Conservation (phyloP, 2,888 invertebrate genomes). For the Ligdia adustata region DNA sequence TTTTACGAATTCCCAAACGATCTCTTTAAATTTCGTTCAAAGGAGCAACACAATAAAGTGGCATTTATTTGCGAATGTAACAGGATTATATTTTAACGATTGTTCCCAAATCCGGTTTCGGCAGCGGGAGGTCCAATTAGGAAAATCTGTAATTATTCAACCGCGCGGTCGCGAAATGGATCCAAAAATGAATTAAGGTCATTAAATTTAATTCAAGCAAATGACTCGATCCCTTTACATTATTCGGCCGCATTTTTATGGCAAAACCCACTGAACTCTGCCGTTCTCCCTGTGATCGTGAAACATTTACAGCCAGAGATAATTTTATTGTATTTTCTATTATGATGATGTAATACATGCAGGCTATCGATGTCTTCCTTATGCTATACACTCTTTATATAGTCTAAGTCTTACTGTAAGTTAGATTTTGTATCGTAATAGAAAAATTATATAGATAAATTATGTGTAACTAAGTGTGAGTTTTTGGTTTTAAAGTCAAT, state of each 20-base stretch:
- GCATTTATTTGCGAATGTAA: conserved; percentile 9
- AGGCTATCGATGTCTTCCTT: conserved; percentile 84
- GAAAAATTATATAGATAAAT: conserved; percentile 18
- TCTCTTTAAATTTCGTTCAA: background rate
- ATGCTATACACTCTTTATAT: conserved; percentile 82
- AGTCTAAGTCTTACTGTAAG: conserved; percentile 71
- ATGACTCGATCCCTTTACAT: conserved; percentile 20
- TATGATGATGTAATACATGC: conserved; percentile 73
- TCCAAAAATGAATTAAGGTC: conserved; percentile 27
- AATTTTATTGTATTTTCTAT: conserved; percentile 63
- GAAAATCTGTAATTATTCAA: conserved; percentile 28
- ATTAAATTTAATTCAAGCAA: conserved; percentile 28
- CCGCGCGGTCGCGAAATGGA: conserved; percentile 18
- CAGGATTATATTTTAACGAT: conserved; percentile 10
- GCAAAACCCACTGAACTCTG: conserved; percentile 13
- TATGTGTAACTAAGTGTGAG: background rate
- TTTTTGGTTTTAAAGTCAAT: conserved; percentile 2
- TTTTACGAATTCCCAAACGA: conserved; percentile 4
- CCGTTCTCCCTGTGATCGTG: conserved; percentile 27
- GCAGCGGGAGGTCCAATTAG: conserved; percentile 19
- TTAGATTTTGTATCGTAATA: conserved; percentile 62
- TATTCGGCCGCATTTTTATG: conserved; percentile 18
- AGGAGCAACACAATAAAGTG: background rate
- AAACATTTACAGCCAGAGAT: conserved; percentile 21
- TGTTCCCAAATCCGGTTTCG: conserved; percentile 15